These are phyloP conservation scores for Laspeyria flexula DNA, from an alignment of 2,888 invertebrate species.

Conservation along the genomic window DNA sequence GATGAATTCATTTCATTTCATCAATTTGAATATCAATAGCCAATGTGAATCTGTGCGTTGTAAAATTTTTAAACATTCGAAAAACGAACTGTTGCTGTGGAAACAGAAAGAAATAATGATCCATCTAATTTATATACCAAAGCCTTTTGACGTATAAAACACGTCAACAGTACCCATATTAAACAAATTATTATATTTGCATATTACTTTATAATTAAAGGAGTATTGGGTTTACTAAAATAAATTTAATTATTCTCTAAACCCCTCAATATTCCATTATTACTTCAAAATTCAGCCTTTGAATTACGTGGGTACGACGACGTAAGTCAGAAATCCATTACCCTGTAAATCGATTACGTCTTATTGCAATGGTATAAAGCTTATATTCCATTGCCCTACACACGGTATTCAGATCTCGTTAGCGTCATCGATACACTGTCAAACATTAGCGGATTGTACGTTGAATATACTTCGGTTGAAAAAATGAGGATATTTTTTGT, in stretches of 20 bases:
- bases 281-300: slow-evolving; percentile 4
- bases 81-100: too few species aligned
- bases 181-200: too few species aligned
- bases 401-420: slow-evolving; percentile 54
- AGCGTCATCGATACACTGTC: slow-evolving; percentile 55
- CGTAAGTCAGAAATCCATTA: too few species aligned
- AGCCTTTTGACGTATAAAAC: too few species aligned
- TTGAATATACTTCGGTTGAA: slow-evolving; percentile 32
- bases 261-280: neutral
- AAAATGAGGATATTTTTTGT: neutral
- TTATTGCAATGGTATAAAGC: slow-evolving; percentile 40
- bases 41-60: too few species aligned
- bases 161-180: too few species aligned
- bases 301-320: neutral
- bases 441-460: slow-evolving; percentile 56
- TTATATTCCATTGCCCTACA: slow-evolving; percentile 40
- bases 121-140: too few species aligned
- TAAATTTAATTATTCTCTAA: neutral
- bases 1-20: too few species aligned
- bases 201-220: neutral
- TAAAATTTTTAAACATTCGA: too few species aligned
- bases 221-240: neutral
- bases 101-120: too few species aligned
- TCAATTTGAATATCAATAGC: too few species aligned
- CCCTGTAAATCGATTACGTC: slow-evolving; percentile 20